Conservation (phyloP, 2,113 vertebrate genomes). For the Cebus imitator region DNA sequence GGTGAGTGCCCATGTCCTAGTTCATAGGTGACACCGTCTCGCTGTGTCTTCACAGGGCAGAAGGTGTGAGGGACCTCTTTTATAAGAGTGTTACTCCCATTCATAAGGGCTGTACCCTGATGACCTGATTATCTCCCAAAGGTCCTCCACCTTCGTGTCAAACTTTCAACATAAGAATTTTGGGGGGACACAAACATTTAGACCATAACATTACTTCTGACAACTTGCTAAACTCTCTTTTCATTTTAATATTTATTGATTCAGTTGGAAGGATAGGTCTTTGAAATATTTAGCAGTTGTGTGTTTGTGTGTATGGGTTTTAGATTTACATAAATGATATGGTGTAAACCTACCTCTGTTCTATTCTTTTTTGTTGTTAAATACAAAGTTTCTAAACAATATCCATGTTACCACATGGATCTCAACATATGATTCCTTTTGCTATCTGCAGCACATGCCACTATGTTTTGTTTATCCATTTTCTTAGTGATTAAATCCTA, state of each 20-base stretch:
- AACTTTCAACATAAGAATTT: not conserved
- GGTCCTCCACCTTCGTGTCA: not conserved
- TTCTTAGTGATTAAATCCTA: not conserved
- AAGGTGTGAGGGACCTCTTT: not conserved
- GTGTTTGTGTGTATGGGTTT: slow-evolving; percentile 35
- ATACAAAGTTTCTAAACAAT: slow-evolving; percentile 35
- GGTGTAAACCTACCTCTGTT: not conserved
- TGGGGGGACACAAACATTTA: not conserved
- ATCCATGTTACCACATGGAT: not conserved
- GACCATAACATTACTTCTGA: not conserved
- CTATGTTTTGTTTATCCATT: not conserved
- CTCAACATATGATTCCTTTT: not conserved
- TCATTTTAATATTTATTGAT: slow-evolving; percentile 24
- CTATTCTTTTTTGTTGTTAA: slow-evolving; percentile 20
- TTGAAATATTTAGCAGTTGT: slow-evolving; percentile 49
- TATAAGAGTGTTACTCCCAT: not conserved
- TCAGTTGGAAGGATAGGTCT: not conserved
- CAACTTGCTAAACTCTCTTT: slow-evolving; percentile 14
- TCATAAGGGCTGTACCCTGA: not conserved
- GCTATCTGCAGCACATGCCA: not conserved
- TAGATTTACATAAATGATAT: slow-evolving; percentile 42
- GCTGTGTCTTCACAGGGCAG: not conserved
- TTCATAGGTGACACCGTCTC: not conserved
- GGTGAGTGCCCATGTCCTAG: not conserved
- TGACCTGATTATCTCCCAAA: not conserved